Evolutionary conservation across 2,888 invertebrate genomes (phyloP), one percentile per base, ranked within the genome.

Genomic region (Pycnomerus fuliginosus): DNA sequence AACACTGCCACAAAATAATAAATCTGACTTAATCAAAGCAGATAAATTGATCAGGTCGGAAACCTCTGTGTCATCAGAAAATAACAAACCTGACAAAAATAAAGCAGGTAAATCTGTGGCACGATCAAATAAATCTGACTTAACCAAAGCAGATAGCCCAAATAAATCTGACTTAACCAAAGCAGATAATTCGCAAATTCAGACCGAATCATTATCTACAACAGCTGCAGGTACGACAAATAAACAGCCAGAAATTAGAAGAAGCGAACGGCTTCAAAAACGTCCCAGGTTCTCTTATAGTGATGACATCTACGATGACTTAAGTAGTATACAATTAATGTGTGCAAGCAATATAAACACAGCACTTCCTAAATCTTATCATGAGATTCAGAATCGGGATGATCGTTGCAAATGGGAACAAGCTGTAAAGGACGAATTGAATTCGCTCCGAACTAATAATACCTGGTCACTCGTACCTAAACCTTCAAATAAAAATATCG

Each of bases 341-440:
- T 20, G 3, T 28, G n/a, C 36, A n/a, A n/a, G n/a, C n/a, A n/a
- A n/a, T n/a, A n/a, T n/a, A n/a, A n/a, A n/a, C n/a, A n/a, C n/a
- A 25, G n/a, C 8, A 36, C 8, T 24, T 36, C 36, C 36, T 3
- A 24, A 3, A 25, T 10, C 8, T 30, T 39, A 22, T 33, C 8
- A 39, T 7, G 40, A 45, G 15, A 45, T 40, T 22, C 8, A 28
- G 30, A 13, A 34, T 16, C 27, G 40, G 17, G 16, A 34, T 11
- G 40, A 45, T 35, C 40, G 16, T 14, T 15, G 11, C 15, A 2
- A 41, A 16, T 45, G 35, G 45, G 35, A 41, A 17, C 14, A 12
- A n/a, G 45, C n/a, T n/a, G n/a, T n/a, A n/a, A n/a, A n/a, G n/a
- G n/a, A n/a, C n/a, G n/a, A n/a, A n/a, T n/a, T n/a, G n/a, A n/a